These are phyloP conservation scores for Eupsilia transversa DNA, from an alignment of 2,888 invertebrate genomes.

Conservation along the genomic window DNA sequence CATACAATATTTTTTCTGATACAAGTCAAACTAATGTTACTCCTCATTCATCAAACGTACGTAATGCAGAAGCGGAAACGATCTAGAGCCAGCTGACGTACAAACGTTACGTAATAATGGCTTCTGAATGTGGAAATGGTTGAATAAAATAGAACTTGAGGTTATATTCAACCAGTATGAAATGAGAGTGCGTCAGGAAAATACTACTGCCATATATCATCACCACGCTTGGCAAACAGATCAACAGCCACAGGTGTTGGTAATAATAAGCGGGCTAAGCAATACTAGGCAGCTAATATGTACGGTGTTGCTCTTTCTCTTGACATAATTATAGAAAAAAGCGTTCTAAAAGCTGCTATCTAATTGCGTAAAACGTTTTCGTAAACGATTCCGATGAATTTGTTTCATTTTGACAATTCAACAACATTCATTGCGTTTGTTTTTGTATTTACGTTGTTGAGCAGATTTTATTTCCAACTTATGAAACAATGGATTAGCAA, in stretches of 20 bases:
- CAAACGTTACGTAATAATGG: constrained; percentile 41
- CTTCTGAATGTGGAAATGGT: constrained; percentile 25
- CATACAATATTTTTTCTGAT: constrained; percentile 12
- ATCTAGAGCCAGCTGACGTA: constrained; percentile 32
- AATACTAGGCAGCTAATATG: too few species aligned
- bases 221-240: constrained; percentile 23
- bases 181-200: constrained; percentile 24
- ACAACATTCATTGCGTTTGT: too few species aligned
- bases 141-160: constrained; percentile 40
- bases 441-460: too few species aligned
- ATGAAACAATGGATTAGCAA: too few species aligned
- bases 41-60: constrained; percentile 32
- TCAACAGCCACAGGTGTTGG: constrained; percentile 19
- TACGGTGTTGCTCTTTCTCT: not conserved
- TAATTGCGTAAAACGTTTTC: too few species aligned
- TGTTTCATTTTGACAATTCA: too few species aligned
- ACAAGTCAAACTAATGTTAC: constrained; percentile 1
- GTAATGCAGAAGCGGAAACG: constrained; percentile 47
- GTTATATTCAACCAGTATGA: constrained; percentile 12
- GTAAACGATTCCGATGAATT: too few species aligned
- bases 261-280: not conserved
- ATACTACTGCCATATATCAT: constrained; percentile 8
- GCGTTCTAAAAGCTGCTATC: not conserved
- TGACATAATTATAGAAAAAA: not conserved
- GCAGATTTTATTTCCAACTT: too few species aligned